These are phyloP conservation scores for Moxostoma hubbsi DNA, from an alignment of 2,797 vertebrate species.

Conservation along the genomic window DNA sequence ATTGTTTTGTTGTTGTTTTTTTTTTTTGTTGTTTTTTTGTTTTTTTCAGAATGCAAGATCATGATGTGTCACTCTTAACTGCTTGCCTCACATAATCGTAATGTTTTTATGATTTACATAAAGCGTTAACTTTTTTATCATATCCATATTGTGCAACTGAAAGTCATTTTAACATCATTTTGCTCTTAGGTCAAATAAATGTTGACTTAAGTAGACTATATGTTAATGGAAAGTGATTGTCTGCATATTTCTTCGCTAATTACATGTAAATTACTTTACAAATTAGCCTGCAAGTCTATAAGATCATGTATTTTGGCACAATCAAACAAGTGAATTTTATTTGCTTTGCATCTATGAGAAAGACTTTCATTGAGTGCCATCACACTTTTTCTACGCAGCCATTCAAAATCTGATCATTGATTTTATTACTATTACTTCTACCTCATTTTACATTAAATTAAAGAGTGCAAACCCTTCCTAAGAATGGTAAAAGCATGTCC, in stretches of 20 bases:
- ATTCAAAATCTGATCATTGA: conserved; percentile 38
- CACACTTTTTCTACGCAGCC: conserved; percentile 25
- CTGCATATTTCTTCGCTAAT: conserved; percentile 18
- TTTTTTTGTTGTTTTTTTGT: background rate
- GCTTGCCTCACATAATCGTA: conserved; percentile 31
- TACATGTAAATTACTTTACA: background rate
- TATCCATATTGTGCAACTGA: conserved; percentile 9
- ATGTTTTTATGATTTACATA: background rate
- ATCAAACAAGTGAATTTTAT: background rate
- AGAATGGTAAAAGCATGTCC: conserved; percentile 62
- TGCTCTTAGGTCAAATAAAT: background rate
- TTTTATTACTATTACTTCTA: conserved; percentile 31
- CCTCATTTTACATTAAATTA: conserved; percentile 51
- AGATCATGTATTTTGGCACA: background rate
- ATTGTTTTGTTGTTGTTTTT: conserved; percentile 1
- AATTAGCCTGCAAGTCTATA: background rate
- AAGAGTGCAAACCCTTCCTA: conserved; percentile 70
- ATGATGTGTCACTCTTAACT: conserved; percentile 33
- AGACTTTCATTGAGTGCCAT: background rate
- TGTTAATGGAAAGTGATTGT: conserved; percentile 13
- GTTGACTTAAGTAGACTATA: background rate
- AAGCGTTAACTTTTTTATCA: conserved; percentile 1
- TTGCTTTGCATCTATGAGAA: background rate
- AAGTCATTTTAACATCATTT: conserved; percentile 20
- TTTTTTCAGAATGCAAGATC: conserved; percentile 14